phyloP scores from a whole-genome alignment of 2,113 vertebrate genomes.

The Prinia subflava region DNA sequence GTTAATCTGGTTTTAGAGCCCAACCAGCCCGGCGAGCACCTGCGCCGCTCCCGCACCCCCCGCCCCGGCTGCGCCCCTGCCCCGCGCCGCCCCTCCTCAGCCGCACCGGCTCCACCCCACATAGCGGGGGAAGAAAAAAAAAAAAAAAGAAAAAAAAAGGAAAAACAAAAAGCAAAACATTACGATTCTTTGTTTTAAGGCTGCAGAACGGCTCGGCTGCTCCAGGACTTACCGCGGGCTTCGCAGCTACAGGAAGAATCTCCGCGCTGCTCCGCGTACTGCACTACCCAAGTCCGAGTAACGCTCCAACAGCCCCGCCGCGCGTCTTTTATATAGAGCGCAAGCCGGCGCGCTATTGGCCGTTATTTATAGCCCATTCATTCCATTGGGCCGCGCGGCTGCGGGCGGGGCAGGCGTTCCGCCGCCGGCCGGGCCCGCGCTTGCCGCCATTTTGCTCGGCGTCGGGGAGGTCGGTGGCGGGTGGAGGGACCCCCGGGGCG shows the following conservation, averaged over 20 bases:
- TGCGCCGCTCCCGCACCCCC: background rate
- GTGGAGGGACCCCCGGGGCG: rapidly evolving
- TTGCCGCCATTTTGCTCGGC: conserved; percentile 23
- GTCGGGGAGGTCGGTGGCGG: background rate
- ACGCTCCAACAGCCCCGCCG: rapidly evolving
- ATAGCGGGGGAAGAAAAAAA: rapidly evolving
- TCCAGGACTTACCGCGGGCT: conserved; percentile 49
- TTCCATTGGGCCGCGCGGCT: conserved; percentile 73
- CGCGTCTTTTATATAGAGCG: conserved; percentile 78
- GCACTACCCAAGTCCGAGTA: background rate
- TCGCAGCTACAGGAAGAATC: background rate
- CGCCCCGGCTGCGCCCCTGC: background rate
- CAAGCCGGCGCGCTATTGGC: conserved; percentile 77
- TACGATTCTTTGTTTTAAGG: background rate
- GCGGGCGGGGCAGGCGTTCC: background rate
- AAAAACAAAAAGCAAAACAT: rapidly evolving
- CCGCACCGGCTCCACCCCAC: background rate
- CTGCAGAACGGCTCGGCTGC: background rate
- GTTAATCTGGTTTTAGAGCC: background rate
- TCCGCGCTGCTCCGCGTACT: rapidly evolving
- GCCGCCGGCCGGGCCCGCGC: background rate
- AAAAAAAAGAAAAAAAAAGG: background rate
- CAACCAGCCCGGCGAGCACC: background rate
- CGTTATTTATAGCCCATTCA: conserved; percentile 86
- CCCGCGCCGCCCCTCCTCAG: background rate